Percentiles rank a stretch among this genome's conserved stretches.
Conservation (phyloP, 2,888 invertebrate species). For the Xanthostigma xanthostigma region DNA sequence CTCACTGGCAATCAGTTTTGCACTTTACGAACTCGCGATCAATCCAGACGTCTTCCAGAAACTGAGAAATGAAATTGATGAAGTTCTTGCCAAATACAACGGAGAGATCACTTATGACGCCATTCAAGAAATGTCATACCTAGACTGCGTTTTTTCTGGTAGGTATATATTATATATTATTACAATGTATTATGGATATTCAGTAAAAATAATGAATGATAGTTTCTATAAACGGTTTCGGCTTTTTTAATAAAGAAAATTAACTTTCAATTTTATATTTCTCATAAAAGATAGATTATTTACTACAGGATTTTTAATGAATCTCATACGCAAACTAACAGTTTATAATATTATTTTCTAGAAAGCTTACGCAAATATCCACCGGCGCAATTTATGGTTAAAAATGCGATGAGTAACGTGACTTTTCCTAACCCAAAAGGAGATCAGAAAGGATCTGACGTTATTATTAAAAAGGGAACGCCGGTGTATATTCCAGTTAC, state of each 20-base stretch:
- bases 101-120: slow-evolving; percentile 31
- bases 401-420: slow-evolving; percentile 14
- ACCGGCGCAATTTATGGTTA: slow-evolving; percentile 21
- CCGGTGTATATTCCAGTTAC: slow-evolving; percentile 22
- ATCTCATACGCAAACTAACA: no score
- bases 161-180: slow-evolving; percentile 4
- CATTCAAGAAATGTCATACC: slow-evolving; percentile 30
- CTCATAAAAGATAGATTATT: no score
- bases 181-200: neutral
- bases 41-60: slow-evolving; percentile 29
- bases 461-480: slow-evolving; percentile 22
- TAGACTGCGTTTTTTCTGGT: slow-evolving; percentile 33
- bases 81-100: slow-evolving; percentile 22
- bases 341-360: slow-evolving; percentile 13
- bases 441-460: slow-evolving; percentile 18
- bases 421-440: neutral
- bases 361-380: slow-evolving; percentile 30
- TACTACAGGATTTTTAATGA: no score
- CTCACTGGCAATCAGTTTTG: slow-evolving; percentile 30
- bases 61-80: slow-evolving; percentile 27
- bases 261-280: no score
- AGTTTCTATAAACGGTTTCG: no score
- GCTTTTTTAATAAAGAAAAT: no score
- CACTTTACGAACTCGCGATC: slow-evolving; percentile 31
- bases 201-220: no score